phyloP scores from a whole-genome alignment of 2,888 invertebrate genomes.

The Belgica antarctica region DNA sequence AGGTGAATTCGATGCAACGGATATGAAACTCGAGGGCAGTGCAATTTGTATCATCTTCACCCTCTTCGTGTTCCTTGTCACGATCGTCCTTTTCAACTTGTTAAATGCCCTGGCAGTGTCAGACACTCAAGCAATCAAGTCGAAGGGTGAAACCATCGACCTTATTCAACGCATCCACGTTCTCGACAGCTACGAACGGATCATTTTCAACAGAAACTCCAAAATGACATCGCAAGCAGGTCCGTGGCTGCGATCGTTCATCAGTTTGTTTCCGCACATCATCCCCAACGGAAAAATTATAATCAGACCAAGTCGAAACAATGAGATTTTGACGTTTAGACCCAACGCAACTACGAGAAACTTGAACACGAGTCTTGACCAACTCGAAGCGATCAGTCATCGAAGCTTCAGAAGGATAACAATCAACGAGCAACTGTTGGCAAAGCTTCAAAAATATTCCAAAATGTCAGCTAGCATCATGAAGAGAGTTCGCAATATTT shows the following conservation, averaged over 20 bases:
- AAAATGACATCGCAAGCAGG: conserved; percentile 58
- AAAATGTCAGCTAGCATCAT: conserved; percentile 28
- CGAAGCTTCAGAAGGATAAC: conserved; percentile 13
- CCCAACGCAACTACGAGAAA: not conserved
- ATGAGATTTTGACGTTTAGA: conserved; percentile 54
- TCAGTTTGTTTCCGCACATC: conserved; percentile 68
- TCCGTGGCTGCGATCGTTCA: conserved; percentile 49
- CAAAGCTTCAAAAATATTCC: conserved; percentile 34
- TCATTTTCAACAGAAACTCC: conserved; percentile 53
- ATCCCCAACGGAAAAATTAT: conserved; percentile 63
- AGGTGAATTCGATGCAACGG: conserved; percentile 75
- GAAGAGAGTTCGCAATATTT: conserved; percentile 14
- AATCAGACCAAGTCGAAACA: conserved; percentile 68
- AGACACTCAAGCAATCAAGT: conserved; percentile 61
- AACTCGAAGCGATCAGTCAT: not conserved
- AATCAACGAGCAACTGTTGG: conserved; percentile 21
- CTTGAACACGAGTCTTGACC: not conserved
- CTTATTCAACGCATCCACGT: conserved; percentile 58
- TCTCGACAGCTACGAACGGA: conserved; percentile 30
- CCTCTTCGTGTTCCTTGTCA: conserved; percentile 77
- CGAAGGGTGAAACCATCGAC: conserved; percentile 75
- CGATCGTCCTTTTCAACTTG: conserved; percentile 78
- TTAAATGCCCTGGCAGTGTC: conserved; percentile 74
- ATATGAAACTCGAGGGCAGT: conserved; percentile 70
- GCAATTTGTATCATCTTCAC: conserved; percentile 74